These are phyloP conservation scores for Nymphalis io DNA, from an alignment of 1,140 invertebrate species.

Conservation along the genomic window DNA sequence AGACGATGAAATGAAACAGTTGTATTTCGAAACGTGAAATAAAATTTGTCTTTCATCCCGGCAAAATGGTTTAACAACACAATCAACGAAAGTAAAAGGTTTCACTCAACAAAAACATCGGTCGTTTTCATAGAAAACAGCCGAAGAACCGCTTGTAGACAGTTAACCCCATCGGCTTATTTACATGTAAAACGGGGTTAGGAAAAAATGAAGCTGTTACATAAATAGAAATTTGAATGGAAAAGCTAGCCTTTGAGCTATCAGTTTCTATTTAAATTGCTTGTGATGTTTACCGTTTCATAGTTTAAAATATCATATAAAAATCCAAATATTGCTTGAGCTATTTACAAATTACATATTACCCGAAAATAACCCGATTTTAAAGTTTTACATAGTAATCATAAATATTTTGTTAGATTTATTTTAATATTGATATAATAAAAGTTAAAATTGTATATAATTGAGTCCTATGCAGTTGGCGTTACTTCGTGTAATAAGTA, in stretches of 20 bases:
- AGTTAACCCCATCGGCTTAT: conserved; percentile 52
- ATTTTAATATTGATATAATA: too few species aligned
- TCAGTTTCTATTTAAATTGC: neutral
- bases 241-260: conserved; percentile 9
- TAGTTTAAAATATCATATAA: conserved; percentile 8
- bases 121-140: conserved; percentile 55
- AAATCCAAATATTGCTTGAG: neutral
- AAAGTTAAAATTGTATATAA: too few species aligned
- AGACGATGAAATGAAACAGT: conserved; percentile 15
- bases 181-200: conserved; percentile 63
- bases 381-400: too few species aligned
- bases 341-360: too few species aligned
- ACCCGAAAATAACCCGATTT: too few species aligned
- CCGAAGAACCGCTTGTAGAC: conserved; percentile 48
- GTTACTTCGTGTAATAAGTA: too few species aligned
- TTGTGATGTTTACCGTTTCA: conserved; percentile 2
- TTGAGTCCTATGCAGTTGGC: too few species aligned
- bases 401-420: too few species aligned
- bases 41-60: conserved; percentile 44
- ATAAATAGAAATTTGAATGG: conserved; percentile 22
- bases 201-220: conserved; percentile 50
- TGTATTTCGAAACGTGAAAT: conserved; percentile 24
- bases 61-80: conserved; percentile 61
- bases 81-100: conserved; percentile 64
- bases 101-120: conserved; percentile 51